phyloP scores from a whole-genome alignment of 2,113 vertebrate species.

The Odobenus rosmarus region DNA sequence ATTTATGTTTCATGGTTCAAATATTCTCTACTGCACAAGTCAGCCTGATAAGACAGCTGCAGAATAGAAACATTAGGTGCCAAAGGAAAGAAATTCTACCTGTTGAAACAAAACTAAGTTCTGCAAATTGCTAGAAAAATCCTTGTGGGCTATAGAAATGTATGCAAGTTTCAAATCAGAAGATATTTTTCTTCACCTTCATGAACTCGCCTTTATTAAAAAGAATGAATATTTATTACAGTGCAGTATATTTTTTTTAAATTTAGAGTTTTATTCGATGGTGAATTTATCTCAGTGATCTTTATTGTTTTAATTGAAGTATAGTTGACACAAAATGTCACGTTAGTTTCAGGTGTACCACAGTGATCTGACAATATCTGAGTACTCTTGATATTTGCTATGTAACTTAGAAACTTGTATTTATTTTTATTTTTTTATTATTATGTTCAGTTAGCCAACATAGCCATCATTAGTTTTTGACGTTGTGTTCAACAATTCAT shows the following conservation, averaged over 20 bases:
- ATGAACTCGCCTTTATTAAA: neutral
- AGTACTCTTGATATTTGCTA: neutral
- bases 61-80: neutral
- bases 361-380: neutral
- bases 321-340: neutral
- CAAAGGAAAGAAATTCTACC: neutral
- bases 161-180: neutral
- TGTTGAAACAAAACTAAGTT: neutral
- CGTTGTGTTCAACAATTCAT: too few relatives aligned
- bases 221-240: neutral
- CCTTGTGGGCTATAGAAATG: neutral
- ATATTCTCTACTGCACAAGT: neutral
- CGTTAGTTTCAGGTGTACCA: neutral
- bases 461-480: too few relatives aligned
- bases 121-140: neutral
- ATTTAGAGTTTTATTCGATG: neutral
- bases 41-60: neutral
- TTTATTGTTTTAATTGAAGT: neutral
- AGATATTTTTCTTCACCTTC: neutral
- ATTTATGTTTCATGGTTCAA: neutral
- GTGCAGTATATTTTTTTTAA: neutral
- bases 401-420: neutral
- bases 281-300: neutral
- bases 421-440: neutral
- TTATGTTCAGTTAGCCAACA: too few relatives aligned